A percentile compares a stretch with the other conserved stretches of the same genome.
These are phyloP conservation scores for Hyposmocoma kahamanoa DNA, from an alignment of 1,140 invertebrate species.

Conservation along the genomic window DNA sequence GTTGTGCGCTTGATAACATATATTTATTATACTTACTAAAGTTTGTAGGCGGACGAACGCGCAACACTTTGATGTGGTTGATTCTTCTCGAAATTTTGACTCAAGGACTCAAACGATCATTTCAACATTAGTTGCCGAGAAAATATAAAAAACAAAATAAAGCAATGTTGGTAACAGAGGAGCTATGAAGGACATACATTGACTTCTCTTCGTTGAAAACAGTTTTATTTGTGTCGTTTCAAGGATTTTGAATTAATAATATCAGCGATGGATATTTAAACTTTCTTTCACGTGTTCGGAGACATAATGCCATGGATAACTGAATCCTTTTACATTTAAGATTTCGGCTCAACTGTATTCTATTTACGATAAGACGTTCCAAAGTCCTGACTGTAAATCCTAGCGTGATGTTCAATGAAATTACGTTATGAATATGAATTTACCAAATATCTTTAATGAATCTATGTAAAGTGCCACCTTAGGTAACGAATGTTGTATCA, in stretches of 20 bases:
- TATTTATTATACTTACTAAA: conserved; percentile 25
- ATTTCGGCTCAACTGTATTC: too few species aligned
- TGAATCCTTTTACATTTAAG: too few species aligned
- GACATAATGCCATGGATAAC: neutral
- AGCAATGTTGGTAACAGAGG: neutral
- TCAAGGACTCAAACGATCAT: neutral
- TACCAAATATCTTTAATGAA: too few species aligned
- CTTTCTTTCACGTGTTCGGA: neutral
- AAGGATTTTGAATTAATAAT: neutral
- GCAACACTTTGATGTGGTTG: conserved; percentile 40
- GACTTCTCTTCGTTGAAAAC: neutral
- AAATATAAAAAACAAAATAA: neutral
- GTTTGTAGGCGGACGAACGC: conserved; percentile 23
- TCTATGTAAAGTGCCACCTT: too few species aligned
- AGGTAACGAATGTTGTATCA: too few species aligned
- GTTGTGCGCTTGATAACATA: conserved; percentile 30
- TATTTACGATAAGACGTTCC: too few species aligned
- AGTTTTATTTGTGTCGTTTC: conserved; percentile 1
- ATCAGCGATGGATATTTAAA: too few species aligned
- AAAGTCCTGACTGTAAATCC: too few species aligned
- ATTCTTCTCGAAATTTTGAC: neutral
- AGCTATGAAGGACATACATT: conserved; percentile 1
- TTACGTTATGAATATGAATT: too few species aligned
- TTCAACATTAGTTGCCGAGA: neutral
- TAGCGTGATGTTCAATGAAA: too few species aligned